Conservation (phyloP, 2,113 vertebrate genomes). For the Laticauda laticaudata region DNA sequence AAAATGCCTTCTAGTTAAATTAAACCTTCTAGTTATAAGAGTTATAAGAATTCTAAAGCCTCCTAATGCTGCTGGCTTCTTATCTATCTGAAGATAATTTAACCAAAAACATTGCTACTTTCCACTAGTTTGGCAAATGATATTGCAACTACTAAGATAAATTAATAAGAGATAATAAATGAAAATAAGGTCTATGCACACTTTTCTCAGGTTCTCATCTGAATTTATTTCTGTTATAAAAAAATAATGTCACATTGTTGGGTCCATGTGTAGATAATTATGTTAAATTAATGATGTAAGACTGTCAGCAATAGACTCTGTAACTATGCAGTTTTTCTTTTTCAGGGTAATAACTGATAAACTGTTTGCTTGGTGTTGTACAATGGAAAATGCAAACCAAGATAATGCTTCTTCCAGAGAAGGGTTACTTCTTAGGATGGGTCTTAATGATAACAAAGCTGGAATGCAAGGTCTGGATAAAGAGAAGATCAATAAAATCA, state of each 20-base stretch:
- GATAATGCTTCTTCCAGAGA: constrained; percentile 56
- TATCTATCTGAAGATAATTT: background rate
- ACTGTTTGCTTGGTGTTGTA: constrained; percentile 30
- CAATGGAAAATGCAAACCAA: constrained; percentile 61
- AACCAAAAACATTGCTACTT: background rate
- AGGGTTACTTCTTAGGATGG: constrained; percentile 84
- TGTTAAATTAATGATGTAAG: background rate
- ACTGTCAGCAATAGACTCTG: constrained; percentile 12
- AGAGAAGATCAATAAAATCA: constrained; percentile 97
- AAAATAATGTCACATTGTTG: background rate
- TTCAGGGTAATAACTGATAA: constrained; percentile 47
- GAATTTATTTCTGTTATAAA: background rate
- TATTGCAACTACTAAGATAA: background rate
- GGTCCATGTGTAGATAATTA: background rate
- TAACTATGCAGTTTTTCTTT: constrained; percentile 38
- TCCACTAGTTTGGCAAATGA: background rate
- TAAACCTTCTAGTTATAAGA: background rate
- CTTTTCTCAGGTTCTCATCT: background rate
- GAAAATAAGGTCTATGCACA: background rate
- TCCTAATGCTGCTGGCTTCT: background rate
- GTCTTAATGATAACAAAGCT: constrained; percentile 98
- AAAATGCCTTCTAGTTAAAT: background rate
- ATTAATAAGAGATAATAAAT: background rate
- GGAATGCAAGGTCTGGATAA: constrained; percentile 97
- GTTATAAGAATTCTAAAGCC: background rate